Evolutionary conservation across 2,113 vertebrate species (phyloP).

Genomic region (Pica pica): DNA sequence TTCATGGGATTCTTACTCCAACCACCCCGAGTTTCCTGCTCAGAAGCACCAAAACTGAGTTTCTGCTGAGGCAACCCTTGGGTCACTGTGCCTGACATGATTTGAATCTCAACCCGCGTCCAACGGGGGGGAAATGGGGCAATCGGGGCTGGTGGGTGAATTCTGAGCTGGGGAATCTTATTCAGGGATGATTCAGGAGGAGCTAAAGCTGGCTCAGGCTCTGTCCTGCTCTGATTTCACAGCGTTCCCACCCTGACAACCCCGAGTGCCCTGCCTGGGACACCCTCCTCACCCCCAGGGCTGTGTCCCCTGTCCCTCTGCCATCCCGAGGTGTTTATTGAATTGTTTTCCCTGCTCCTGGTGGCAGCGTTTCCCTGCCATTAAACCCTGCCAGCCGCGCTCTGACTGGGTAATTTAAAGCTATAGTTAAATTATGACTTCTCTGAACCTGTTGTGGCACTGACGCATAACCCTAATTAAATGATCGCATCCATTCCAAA

Average conservation of each 20-base stretch:
- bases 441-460: slow-evolving; percentile 88
- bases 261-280: not conserved
- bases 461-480: slow-evolving; percentile 92
- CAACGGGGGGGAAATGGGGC: not conserved
- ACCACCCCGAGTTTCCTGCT: not conserved
- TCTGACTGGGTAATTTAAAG: slow-evolving; percentile 86
- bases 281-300: not conserved
- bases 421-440: slow-evolving; percentile 91
- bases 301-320: not conserved
- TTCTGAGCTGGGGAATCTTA: too few relatives aligned
- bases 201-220: not conserved
- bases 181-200: not conserved
- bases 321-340: slow-evolving; percentile 71
- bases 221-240: not conserved
- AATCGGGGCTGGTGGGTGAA: not conserved
- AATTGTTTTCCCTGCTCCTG: slow-evolving; percentile 74
- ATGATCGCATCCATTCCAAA: slow-evolving; percentile 89
- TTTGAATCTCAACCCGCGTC: rapidly evolving
- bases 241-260: not conserved
- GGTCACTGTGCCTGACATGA: not conserved
- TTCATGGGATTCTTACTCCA: not conserved
- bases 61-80: not conserved
- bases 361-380: slow-evolving; percentile 64
- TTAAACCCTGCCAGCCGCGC: slow-evolving; percentile 73
- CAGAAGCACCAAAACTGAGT: not conserved